Base-by-base conservation (phyloP, 2,113 vertebrate genomes). In the Psilopsiagon aymara region DNA sequence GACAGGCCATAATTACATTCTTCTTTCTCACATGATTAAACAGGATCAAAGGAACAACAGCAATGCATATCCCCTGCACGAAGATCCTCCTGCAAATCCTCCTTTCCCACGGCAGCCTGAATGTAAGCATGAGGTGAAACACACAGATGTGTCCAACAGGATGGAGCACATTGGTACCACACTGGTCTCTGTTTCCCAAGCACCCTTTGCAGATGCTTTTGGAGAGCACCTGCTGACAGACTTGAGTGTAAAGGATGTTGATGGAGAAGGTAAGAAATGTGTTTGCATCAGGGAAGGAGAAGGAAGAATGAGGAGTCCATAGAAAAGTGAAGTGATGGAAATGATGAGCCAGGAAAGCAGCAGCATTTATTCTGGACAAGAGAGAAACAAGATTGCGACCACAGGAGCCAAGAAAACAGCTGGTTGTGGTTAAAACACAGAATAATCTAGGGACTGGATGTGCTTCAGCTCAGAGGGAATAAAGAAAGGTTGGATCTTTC, bases 1-100 rank as follows among this genome's bases (percentile, higher is more conserved):
- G 73, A 86, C 86, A 94, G 71, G 92, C 64, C 47, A 17, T 88
- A 93, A 96, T 97, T 95, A 94, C n/a, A 15, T 64, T 94, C 49
- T 88, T 77, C 67, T 93, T 93, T 92, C 88, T 81, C 21, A 0
- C 78, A n/a, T 52, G 60, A 93, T 96, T 96, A 96, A 82, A 90
- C 79, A 68, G 17, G 90, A 96, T 93, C 92, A 95, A 86, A 92
- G 76, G 77, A 92, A 66, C 51, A 80, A 64, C 43, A 44, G 68
- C 80, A 60, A 15, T 55, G 24, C 69, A 41, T 21, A 60, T 91
- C 21, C 39, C 57, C 73, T 49, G 73, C 60, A 55, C 60, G 2
- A 19, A 81, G 82, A 78, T 81, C 53, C 57, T 74, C 25, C 80
- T 71, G 69, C 82, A 78, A 75, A 83, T 12, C 11, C 53, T 25